A percentile compares a stretch with the other conserved stretches of the same genome.
Conservation (phyloP, 2,888 invertebrate genomes). For the Zele albiditarsus region DNA sequence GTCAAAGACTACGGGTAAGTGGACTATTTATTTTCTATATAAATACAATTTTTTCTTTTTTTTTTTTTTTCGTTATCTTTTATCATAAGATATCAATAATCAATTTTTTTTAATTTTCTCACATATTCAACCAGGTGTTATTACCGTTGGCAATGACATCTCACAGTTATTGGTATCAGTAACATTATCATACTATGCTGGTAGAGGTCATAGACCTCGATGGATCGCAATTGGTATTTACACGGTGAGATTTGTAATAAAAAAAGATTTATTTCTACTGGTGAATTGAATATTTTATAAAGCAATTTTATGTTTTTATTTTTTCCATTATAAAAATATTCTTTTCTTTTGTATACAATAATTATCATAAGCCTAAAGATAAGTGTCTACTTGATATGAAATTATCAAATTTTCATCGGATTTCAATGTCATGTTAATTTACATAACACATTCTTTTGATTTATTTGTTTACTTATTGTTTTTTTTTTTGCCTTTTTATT, state of each 20-base stretch:
- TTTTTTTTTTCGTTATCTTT: background rate
- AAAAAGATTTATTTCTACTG: conserved; percentile 11
- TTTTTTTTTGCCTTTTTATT: no score
- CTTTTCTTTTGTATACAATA: background rate
- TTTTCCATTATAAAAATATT: background rate
- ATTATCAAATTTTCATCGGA: conserved; percentile 4
- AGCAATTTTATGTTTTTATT: conserved; percentile 15
- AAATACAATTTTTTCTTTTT: no score
- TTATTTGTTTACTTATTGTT: background rate
- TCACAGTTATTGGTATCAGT: conserved; percentile 81
- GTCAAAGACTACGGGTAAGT: conserved; percentile 79
- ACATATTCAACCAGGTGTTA: conserved; percentile 74
- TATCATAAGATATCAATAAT: background rate
- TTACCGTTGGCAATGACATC: conserved; percentile 84
- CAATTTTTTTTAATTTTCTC: background rate
- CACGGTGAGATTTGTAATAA: conserved; percentile 62
- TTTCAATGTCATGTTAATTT: conserved; percentile 2
- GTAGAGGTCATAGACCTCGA: conserved; percentile 81
- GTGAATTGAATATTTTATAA: conserved; percentile 15
- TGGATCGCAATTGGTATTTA: conserved; percentile 80
- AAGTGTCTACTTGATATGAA: background rate
- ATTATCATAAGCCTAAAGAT: background rate
- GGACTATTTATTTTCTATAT: no score
- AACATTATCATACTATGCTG: conserved; percentile 81
- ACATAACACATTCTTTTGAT: background rate